Conservation (phyloP, 2,888 invertebrate species). For the Agriopis leucophaearia region DNA sequence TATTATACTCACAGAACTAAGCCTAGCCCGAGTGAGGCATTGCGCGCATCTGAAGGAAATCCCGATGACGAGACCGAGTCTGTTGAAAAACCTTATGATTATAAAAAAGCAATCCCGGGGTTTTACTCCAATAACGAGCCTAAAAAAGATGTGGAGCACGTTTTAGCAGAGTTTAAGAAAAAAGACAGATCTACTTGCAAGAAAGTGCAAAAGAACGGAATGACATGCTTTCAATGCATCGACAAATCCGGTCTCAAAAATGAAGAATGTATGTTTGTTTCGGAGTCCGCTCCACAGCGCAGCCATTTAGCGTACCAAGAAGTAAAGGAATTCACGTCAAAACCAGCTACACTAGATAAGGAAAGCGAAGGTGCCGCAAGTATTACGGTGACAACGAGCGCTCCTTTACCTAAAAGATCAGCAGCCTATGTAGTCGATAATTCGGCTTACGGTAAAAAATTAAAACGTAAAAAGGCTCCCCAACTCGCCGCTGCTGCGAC, state of each 20-base stretch:
- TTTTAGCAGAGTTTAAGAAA: constrained; percentile 90
- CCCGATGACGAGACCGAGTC: constrained; percentile 71
- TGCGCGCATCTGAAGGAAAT: constrained; percentile 64
- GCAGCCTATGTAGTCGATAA: constrained; percentile 75
- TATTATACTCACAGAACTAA: constrained; percentile 75
- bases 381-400: constrained; percentile 72
- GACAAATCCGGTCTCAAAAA: constrained; percentile 90
- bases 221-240: constrained; percentile 92
- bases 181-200: constrained; percentile 91
- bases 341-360: constrained; percentile 70
- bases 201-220: constrained; percentile 90
- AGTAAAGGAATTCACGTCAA: constrained; percentile 87
- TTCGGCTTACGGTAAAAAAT: constrained; percentile 71
- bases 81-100: constrained; percentile 73
- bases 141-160: constrained; percentile 89
- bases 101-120: constrained; percentile 79
- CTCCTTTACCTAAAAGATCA: constrained; percentile 67
- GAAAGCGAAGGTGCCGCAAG: constrained; percentile 75
- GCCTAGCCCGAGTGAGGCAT: constrained; percentile 73
- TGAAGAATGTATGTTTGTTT: constrained; percentile 93
- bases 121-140: constrained; percentile 84
- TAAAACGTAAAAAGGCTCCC: constrained; percentile 76
- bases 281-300: constrained; percentile 88
- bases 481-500: constrained; percentile 62
- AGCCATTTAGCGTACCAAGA: constrained; percentile 89